These are phyloP conservation scores for Eriosoma lanigerum DNA, from an alignment of 1,140 invertebrate species.

Conservation along the genomic window DNA sequence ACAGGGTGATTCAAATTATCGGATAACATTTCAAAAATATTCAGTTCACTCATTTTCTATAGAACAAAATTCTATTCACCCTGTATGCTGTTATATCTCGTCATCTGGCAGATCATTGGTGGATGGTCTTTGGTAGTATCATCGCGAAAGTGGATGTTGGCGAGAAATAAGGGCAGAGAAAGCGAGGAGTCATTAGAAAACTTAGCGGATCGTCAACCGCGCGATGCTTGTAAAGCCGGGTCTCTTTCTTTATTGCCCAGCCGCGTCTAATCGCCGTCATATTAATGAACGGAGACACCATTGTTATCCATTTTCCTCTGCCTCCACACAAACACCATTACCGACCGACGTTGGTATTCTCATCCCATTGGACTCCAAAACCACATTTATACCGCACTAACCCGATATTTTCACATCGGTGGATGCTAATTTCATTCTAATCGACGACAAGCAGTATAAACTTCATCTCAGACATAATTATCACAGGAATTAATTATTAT, in stretches of 20 bases:
- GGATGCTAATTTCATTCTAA: slow-evolving; percentile 5
- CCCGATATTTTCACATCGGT: neutral
- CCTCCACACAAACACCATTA: no score
- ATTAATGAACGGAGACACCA: neutral
- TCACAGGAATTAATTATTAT: neutral
- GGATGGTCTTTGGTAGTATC: no score
- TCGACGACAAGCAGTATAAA: neutral
- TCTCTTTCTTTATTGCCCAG: neutral
- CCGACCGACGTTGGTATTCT: neutral
- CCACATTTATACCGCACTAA: neutral
- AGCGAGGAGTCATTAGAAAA: neutral
- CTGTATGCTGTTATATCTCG: no score
- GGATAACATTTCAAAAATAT: no score
- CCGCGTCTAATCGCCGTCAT: neutral
- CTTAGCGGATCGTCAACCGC: neutral
- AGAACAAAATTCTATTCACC: no score
- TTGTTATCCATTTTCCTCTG: neutral
- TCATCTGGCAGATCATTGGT: no score
- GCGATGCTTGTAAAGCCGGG: neutral
- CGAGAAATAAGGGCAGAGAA: no score
- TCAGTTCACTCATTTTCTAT: no score
- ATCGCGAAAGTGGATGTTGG: no score
- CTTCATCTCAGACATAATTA: no score
- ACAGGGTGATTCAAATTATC: no score
- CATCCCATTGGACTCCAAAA: neutral